Evolutionary conservation across 1,140 invertebrate genomes (phyloP).

Genomic region (Carposina sasakii): DNA sequence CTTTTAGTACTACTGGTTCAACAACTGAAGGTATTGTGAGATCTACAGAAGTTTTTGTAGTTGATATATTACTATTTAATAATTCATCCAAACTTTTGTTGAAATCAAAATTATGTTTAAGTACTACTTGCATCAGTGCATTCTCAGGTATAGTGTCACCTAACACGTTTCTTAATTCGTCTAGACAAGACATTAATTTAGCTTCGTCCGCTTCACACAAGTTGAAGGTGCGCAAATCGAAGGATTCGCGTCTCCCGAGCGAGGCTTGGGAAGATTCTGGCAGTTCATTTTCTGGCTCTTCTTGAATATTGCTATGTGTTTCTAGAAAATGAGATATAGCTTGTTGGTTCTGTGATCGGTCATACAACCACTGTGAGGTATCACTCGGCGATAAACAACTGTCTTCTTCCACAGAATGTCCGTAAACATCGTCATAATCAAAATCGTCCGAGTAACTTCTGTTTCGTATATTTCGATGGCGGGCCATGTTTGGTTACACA

Average conservation of each 20-base stretch:
- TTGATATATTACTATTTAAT: conserved; percentile 68
- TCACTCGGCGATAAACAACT: conserved; percentile 91
- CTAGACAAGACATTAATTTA: conserved; percentile 87
- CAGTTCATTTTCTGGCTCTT: conserved; percentile 77
- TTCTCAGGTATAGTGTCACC: conserved; percentile 83
- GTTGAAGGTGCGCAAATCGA: conserved; percentile 66
- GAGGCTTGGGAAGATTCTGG: conserved; percentile 36
- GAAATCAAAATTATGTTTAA: conserved; percentile 79
- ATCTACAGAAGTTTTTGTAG: conserved; percentile 22
- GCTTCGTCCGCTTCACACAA: conserved; percentile 80
- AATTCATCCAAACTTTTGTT: conserved; percentile 82
- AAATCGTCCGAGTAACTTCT: conserved; percentile 89
- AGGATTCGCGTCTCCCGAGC: conserved; percentile 49
- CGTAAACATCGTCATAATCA: conserved; percentile 94
- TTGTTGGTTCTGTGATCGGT: conserved; percentile 78
- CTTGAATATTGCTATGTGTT: conserved; percentile 81
- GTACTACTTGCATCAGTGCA: conserved; percentile 73
- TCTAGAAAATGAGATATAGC: conserved; percentile 82
- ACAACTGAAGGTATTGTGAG: conserved; percentile 12
- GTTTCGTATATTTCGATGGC: conserved; percentile 83
- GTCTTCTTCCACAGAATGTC: conserved; percentile 93
- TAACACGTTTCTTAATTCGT: conserved; percentile 85
- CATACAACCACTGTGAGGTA: conserved; percentile 88
- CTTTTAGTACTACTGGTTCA: conserved; percentile 57
- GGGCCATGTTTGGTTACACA: conserved; percentile 75